Evolutionary conservation across 53 echinoderm and acorn worm genomes (phyloP), one percentile per base, ranked within the genome.

Genomic region (Holothuria leucospilota): DNA sequence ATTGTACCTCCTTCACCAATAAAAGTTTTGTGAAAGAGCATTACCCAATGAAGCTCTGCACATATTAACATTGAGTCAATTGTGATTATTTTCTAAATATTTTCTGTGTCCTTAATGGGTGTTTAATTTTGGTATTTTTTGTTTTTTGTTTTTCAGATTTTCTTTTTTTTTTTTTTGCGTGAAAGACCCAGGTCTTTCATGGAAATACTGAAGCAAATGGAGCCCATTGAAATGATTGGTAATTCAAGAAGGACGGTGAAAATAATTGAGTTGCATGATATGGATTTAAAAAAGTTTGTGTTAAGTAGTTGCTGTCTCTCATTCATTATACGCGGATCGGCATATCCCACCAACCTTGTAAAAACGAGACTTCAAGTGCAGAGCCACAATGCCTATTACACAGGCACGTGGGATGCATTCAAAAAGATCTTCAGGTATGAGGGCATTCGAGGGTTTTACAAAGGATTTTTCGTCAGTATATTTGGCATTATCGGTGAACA

Each of bases 251-350:
- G 91, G 27, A 84, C 79, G 27, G 71, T 96, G 3, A 87, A 77
- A 38, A 97, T 97, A 61, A 93, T 97, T 16, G 98, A 97, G 71
- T 92, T 95, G 95, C 90, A 98, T 78, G 99, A 98, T 52, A 88
- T 98, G 95, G 99, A 98, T 82, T 89, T 95, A 68, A 90, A 70
- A 29, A 95, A 92, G 72, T 98, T 98, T 77, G 90, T 95, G 75
- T 77, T 74, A 10, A 88, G 85, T 78, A 88, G 87, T 58, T 88
- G 86, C 71, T 88, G 81, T 38, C 87, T 98, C 83, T 92, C 94
- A 20, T 85, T 88, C 63, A 59, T 84, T 23, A 91, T 95, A 58
- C 90, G 95, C 10, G 73, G 71, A 8, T 77, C 88, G 15, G 85
- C 93, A 51, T 95, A 93, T 73, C 95, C 99, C 41, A 89, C 95